Conservation (phyloP, 2,888 invertebrate genomes). For the Gerris lacustris region DNA sequence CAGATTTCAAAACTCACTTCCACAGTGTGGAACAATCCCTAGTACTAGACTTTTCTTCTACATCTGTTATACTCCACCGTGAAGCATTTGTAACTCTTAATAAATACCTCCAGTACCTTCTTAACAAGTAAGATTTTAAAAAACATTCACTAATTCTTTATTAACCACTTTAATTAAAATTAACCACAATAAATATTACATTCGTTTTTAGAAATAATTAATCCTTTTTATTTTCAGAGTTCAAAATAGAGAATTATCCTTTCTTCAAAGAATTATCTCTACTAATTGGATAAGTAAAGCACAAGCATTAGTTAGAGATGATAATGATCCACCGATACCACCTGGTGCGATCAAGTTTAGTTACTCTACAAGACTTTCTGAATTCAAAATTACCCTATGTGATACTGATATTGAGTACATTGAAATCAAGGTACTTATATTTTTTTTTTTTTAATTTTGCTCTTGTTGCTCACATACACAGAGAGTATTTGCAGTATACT, state of each 20-base stretch:
- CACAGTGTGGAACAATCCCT: constrained; percentile 67
- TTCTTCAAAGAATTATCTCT: constrained; percentile 21
- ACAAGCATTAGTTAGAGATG: constrained; percentile 25
- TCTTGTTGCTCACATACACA: too few species aligned
- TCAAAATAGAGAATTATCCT: constrained; percentile 29
- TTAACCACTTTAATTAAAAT: too few species aligned
- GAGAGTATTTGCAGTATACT: too few species aligned
- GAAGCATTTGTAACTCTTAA: constrained; percentile 57
- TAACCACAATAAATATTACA: too few species aligned
- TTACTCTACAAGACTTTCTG: constrained; percentile 52
- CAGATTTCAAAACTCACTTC: constrained; percentile 68
- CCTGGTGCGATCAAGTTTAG: constrained; percentile 63
- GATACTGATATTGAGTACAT: constrained; percentile 58
- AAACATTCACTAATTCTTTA: too few species aligned
- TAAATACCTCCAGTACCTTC: constrained; percentile 53
- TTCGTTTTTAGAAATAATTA: too few species aligned
- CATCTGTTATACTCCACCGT: constrained; percentile 56
- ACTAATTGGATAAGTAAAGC: constrained; percentile 16
- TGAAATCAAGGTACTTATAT: constrained; percentile 45
- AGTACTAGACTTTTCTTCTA: constrained; percentile 53
- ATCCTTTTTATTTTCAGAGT: constrained; percentile 24
- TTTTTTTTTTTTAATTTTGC: neutral
- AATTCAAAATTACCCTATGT: constrained; percentile 51
- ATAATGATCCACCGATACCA: constrained; percentile 56
- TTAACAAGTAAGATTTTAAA: constrained; percentile 44